Percentiles rank a stretch among this genome's conserved stretches.
Evolutionary conservation across 2,888 invertebrate species (phyloP).

Genomic region (Eledona agricola): DNA sequence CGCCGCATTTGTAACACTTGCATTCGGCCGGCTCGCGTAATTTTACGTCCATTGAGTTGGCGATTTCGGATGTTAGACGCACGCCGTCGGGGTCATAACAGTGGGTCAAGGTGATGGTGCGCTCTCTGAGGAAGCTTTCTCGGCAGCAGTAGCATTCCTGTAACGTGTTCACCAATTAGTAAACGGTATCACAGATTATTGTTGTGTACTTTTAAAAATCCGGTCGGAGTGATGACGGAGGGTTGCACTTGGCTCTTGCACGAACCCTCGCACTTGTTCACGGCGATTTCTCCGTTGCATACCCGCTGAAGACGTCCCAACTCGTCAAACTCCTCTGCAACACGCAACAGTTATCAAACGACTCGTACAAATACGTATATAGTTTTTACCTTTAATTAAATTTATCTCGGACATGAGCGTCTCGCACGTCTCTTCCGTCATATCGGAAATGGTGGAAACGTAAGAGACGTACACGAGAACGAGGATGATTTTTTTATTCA

Average conservation of each 20-base stretch:
- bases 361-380: not conserved
- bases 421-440: constrained; percentile 81
- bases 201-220: constrained; percentile 80
- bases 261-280: constrained; percentile 93
- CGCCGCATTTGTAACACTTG: constrained; percentile 90
- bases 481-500: constrained; percentile 41
- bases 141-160: constrained; percentile 94
- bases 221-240: constrained; percentile 86
- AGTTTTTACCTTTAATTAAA: constrained; percentile 77
- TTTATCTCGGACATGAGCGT: constrained; percentile 87
- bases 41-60: constrained; percentile 81
- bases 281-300: constrained; percentile 88
- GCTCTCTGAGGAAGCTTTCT: constrained; percentile 84
- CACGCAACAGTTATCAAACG: constrained; percentile 6
- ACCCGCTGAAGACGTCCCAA: constrained; percentile 83
- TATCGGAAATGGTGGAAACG: constrained; percentile 50
- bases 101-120: constrained; percentile 80
- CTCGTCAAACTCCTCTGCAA: constrained; percentile 87
- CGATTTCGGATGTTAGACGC: constrained; percentile 74
- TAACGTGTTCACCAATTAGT: constrained; percentile 3
- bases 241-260: constrained; percentile 93
- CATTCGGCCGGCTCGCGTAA: constrained; percentile 89
- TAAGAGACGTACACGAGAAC: constrained; percentile 44
- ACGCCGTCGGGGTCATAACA: constrained; percentile 91
- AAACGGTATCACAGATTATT: constrained; percentile 3